Conservation (phyloP, 2,113 vertebrate species). For the Coregonus clupeaformis region DNA sequence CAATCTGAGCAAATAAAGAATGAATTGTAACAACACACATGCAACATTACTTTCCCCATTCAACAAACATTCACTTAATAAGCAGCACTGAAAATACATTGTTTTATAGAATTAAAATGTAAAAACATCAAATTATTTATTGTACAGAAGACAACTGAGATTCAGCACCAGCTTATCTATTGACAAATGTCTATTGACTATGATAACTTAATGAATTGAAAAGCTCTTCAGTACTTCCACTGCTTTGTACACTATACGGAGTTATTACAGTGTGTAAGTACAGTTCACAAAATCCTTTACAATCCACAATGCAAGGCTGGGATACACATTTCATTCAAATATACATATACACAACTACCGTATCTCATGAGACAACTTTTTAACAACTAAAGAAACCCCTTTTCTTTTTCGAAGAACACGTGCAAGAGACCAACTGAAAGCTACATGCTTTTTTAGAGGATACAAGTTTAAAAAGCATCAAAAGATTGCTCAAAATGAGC, state of each 20-base stretch:
- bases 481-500: not conserved
- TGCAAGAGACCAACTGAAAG: too few species aligned
- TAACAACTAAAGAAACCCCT: slow-evolving; percentile 10
- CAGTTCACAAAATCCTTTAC: slow-evolving; percentile 8
- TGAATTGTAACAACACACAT: not conserved
- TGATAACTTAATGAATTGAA: slow-evolving; percentile 24
- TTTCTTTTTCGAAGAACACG: too few species aligned
- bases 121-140: not conserved
- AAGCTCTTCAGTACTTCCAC: slow-evolving; percentile 17
- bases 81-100: not conserved
- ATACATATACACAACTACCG: not conserved
- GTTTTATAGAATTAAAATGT: not conserved
- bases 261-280: slow-evolving; percentile 35
- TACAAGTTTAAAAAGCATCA: too few species aligned
- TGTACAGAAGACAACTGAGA: not conserved
- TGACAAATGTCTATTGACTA: slow-evolving; percentile 24
- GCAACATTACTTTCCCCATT: not conserved
- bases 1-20: not conserved
- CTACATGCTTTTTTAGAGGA: too few species aligned
- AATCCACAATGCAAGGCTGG: not conserved
- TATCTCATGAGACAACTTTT: not conserved
- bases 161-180: slow-evolving; percentile 8
- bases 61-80: not conserved
- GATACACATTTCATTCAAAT: not conserved
- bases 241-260: slow-evolving; percentile 26